Conservation (phyloP, 1,140 invertebrate genomes). For the Asbolus verrucosus region DNA sequence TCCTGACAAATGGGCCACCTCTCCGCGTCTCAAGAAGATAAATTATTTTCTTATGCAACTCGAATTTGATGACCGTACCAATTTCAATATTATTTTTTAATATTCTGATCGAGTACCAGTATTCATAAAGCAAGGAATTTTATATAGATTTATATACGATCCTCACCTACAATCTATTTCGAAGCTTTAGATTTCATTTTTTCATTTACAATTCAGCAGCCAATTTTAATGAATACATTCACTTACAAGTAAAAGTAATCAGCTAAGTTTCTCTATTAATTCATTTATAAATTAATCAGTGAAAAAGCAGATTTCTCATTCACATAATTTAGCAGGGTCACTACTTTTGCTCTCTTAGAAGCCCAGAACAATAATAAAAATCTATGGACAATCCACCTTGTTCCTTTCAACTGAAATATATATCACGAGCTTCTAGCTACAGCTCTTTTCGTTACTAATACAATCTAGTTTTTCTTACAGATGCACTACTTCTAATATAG, state of each 20-base stretch:
- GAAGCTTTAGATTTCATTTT: no score
- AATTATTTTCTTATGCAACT: slow-evolving; percentile 35
- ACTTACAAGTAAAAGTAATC: slow-evolving; percentile 15
- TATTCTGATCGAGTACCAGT: slow-evolving; percentile 15
- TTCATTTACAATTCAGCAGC: no score
- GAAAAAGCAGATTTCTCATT: background rate
- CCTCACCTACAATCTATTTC: no score
- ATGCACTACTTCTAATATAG: slow-evolving; percentile 7
- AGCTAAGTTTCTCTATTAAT: background rate
- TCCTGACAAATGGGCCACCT: slow-evolving; percentile 36
- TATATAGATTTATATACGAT: no score
- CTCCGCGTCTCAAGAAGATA: slow-evolving; percentile 17
- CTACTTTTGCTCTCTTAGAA: background rate
- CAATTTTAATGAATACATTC: no score
- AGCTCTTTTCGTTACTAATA: slow-evolving; percentile 10
- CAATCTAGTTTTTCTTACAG: slow-evolving; percentile 1
- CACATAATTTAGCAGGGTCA: slow-evolving; percentile 3
- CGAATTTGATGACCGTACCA: slow-evolving; percentile 24
- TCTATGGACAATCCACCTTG: background rate
- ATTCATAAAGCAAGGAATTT: no score
- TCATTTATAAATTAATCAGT: slow-evolving; percentile 20
- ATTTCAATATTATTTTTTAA: slow-evolving; percentile 32
- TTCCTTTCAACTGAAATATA: slow-evolving; percentile 18
- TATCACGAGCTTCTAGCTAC: background rate
- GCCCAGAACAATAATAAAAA: slow-evolving; percentile 19